A percentile compares a stretch with the other conserved stretches of the same genome.
Evolutionary conservation across 2,888 invertebrate genomes (phyloP).

Genomic region (Chloromyia formosa): DNA sequence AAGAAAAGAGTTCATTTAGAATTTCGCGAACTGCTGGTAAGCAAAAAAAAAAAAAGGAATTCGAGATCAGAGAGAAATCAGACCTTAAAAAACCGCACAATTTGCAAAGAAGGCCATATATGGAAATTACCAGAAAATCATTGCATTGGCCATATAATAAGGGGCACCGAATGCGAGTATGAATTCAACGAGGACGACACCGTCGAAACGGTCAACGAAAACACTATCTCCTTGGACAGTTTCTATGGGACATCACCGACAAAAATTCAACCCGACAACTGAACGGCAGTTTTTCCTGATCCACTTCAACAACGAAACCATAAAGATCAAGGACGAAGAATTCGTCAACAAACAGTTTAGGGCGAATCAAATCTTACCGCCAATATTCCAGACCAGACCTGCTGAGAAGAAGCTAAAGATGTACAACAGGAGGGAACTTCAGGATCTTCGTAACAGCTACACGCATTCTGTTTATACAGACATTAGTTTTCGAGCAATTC

Average conservation of each 20-base stretch:
- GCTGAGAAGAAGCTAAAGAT: no score
- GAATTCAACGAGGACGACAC: neutral
- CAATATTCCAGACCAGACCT: no score
- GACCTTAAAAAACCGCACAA: constrained; percentile 15
- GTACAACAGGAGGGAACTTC: no score
- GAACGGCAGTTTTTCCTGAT: no score
- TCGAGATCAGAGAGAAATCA: neutral
- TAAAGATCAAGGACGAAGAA: no score
- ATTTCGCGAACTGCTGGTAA: constrained; percentile 18
- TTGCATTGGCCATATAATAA: neutral
- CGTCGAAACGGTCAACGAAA: neutral
- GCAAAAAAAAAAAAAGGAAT: neutral
- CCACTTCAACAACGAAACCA: no score
- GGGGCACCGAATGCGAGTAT: neutral
- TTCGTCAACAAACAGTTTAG: no score
- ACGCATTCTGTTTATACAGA: no score
- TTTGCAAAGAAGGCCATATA: constrained; percentile 21
- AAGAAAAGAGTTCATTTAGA: constrained; percentile 3
- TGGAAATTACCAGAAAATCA: constrained; percentile 1
- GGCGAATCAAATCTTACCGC: no score
- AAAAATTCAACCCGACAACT: no score
- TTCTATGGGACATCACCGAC: neutral
- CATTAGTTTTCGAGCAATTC: no score
- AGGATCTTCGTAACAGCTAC: no score
- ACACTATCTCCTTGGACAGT: neutral